Evolutionary conservation across 2,113 vertebrate genomes (phyloP).

Genomic region (Antechinus stuartii): DNA sequence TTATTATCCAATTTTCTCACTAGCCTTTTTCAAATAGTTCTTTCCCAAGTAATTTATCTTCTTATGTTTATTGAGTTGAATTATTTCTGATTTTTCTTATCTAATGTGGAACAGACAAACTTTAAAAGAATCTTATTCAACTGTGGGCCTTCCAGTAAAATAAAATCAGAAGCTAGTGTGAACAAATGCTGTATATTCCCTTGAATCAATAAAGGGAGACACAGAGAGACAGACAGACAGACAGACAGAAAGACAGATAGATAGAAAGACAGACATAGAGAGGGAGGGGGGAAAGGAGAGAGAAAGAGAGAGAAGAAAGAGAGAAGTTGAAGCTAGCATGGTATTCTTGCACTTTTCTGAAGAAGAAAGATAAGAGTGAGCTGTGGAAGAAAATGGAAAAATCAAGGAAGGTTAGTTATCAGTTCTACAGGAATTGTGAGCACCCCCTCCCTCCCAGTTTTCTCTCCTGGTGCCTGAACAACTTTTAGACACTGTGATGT

Average conservation of each 20-base stretch:
- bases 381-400: neutral
- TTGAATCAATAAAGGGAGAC: neutral
- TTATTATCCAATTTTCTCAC: neutral
- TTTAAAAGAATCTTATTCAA: neutral
- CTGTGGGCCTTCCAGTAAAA: neutral
- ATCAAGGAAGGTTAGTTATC: neutral
- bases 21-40: neutral
- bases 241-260: neutral
- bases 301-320: neutral
- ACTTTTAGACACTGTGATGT: neutral
- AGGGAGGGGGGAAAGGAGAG: too few species aligned
- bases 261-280: too few species aligned
- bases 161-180: neutral
- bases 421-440: neutral
- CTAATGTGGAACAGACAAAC: neutral
- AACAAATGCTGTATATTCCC: neutral
- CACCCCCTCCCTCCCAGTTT: neutral
- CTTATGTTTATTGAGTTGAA: neutral
- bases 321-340: neutral
- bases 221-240: neutral
- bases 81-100: neutral
- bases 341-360: neutral
- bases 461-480: neutral
- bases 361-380: neutral
- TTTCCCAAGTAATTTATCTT: neutral